phyloP scores from a whole-genome alignment of 2,888 invertebrate species.

The Pasiphila rectangulata region DNA sequence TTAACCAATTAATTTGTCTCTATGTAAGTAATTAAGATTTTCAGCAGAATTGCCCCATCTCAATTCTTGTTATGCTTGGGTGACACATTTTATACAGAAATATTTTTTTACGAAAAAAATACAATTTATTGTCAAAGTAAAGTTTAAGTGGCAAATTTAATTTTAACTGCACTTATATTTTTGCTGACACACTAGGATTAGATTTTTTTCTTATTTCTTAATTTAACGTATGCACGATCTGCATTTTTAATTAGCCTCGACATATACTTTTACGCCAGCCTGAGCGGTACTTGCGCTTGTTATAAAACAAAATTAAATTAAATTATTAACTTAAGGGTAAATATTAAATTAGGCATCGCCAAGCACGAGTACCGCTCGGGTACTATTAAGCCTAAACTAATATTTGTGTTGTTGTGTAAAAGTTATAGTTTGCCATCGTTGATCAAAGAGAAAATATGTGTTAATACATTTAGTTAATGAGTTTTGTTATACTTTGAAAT shows the following conservation, averaged over 20 bases:
- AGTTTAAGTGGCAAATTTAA: slow-evolving; percentile 77
- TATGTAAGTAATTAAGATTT: slow-evolving; percentile 22
- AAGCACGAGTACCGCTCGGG: slow-evolving; percentile 51
- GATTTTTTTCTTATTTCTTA: slow-evolving; percentile 65
- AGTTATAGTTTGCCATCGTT: slow-evolving; percentile 80
- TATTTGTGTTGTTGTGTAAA: slow-evolving; percentile 74
- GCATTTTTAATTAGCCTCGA: slow-evolving; percentile 73
- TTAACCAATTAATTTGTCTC: slow-evolving; percentile 1
- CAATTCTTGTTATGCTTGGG: slow-evolving; percentile 69
- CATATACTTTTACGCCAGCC: slow-evolving; percentile 46
- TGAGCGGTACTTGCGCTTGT: slow-evolving; percentile 49
- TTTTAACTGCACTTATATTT: slow-evolving; percentile 75
- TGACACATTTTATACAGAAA: slow-evolving; percentile 79
- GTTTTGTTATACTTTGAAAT: slow-evolving; percentile 73
- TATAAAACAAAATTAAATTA: slow-evolving; percentile 54
- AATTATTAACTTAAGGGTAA: slow-evolving; percentile 48
- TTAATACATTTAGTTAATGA: slow-evolving; percentile 73
- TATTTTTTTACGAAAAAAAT: slow-evolving; percentile 75
- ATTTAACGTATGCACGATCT: slow-evolving; percentile 79
- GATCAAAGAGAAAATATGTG: slow-evolving; percentile 74
- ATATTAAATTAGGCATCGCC: slow-evolving; percentile 38
- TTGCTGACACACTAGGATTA: slow-evolving; percentile 79
- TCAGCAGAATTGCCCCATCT: slow-evolving; percentile 51
- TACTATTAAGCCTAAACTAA: slow-evolving; percentile 65
- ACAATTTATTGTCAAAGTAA: slow-evolving; percentile 74